Evolutionary conservation across 1,140 invertebrate species (phyloP).

Genomic region (Apis florea): DNA sequence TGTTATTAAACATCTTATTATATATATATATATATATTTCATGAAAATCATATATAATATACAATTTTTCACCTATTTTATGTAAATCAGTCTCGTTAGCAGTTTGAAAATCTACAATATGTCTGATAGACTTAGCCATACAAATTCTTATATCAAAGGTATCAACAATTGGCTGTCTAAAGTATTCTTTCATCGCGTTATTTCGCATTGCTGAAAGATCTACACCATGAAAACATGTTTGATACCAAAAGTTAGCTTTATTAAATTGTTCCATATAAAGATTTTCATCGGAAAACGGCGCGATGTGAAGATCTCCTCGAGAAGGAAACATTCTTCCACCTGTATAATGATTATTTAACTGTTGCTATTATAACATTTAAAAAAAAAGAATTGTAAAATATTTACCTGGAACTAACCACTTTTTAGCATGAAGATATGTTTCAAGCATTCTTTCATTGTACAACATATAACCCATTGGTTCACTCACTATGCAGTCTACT

Average conservation of each 20-base stretch:
- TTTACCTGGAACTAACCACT: conserved; percentile 95
- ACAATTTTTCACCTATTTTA: conserved; percentile 85
- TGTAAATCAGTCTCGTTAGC: conserved; percentile 97
- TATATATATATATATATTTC: no score
- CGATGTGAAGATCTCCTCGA: conserved; percentile 97
- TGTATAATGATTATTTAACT: conserved; percentile 43
- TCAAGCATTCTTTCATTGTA: conserved; percentile 99
- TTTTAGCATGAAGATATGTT: conserved; percentile 98
- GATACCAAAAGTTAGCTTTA: conserved; percentile 99
- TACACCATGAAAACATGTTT: conserved; percentile 98
- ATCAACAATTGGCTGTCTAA: conserved; percentile 99
- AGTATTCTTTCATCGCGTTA: conserved; percentile 98
- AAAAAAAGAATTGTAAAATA: background rate
- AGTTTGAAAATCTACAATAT: conserved; percentile 97
- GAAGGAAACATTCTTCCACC: conserved; percentile 95
- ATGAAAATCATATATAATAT: background rate
- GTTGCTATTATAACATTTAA: background rate
- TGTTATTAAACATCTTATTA: no score
- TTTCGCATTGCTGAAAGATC: conserved; percentile 94
- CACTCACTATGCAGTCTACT: conserved; percentile 98
- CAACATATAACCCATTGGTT: conserved; percentile 99
- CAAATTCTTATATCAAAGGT: conserved; percentile 99
- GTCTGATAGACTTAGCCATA: conserved; percentile 95
- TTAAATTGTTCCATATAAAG: conserved; percentile 99
- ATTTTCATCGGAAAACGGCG: conserved; percentile 99